Base-by-base conservation (phyloP, 2,797 vertebrate species). In the Coregonus ussuriensis region DNA sequence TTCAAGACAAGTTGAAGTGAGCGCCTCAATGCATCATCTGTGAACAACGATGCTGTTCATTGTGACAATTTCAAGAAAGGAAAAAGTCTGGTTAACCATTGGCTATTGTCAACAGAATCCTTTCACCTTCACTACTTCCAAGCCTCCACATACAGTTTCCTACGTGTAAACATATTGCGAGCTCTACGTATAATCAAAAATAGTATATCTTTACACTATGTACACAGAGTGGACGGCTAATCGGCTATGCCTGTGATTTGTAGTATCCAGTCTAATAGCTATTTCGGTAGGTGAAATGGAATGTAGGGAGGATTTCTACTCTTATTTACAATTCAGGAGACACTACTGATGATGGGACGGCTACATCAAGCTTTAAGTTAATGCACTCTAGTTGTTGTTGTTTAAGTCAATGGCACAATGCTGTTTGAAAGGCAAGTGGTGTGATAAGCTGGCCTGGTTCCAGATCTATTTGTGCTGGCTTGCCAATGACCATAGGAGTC, bases 151-250 rank as follows among this genome's bases (percentile, higher is more conserved):
- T 31, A 77, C 66, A 35, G 56, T 80, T 79, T 83, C 86, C n/a
- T n/a, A n/a, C n/a, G n/a, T n/a, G n/a, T 86, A 88, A 88, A 90
- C 80, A 83, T 88, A 47, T 52, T 33, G 47, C 41, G 51, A 76
- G 52, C 66, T 69, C 31, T 69, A 75, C 25, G 7, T 67, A 81
- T 51, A 70, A 77, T 85, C 84, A 91, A 89, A 89, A 90, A 90
- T 91, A 89, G 79, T 89, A 85, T 88, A 80, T 87, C 76, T 91
- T 87, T 89, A 90, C 83, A 91, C 62, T 87, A 89, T 91, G 74
- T 90, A 92, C 86, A 66, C 63, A 91, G 75, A 74, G 76, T 82
- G 80, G 84, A 51, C 80, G 68, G 81, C 65, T 73, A 7, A 7
- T 59, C 18, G 18, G 54, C 54, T 56, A 56, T 6, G 54, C 6